Percentiles rank a stretch among this genome's conserved stretches.
Conservation (phyloP, 1,140 invertebrate species). For the Eulimnadia texana region DNA sequence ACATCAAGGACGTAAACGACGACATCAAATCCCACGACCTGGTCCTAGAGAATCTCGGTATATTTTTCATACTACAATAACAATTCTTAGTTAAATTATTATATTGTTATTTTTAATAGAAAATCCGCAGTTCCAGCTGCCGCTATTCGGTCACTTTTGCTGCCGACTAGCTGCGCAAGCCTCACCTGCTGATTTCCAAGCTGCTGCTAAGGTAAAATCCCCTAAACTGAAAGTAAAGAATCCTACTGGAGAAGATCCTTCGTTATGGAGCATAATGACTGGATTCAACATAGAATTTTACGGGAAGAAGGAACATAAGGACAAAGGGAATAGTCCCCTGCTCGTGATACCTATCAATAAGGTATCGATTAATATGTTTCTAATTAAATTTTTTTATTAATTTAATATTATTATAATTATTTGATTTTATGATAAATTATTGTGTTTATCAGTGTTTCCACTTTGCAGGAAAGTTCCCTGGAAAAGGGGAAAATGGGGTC, state of each 20-base stretch:
- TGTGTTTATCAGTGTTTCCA: no score
- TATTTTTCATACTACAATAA: not conserved
- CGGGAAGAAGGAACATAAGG: not conserved
- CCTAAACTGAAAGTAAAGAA: not conserved
- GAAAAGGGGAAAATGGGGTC: no score
- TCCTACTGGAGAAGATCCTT: not conserved
- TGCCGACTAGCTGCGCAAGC: constrained; percentile 52
- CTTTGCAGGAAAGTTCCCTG: no score
- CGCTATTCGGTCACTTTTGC: constrained; percentile 57
- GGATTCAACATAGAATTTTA: constrained; percentile 4
- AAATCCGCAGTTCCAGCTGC: constrained; percentile 39
- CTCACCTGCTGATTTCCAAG: not conserved
- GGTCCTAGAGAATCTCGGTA: constrained; percentile 20
- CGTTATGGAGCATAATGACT: not conserved
- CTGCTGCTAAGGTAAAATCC: not conserved
- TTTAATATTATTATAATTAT: no score
- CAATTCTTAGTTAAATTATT: constrained; percentile 18
- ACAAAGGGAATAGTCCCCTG: not conserved
- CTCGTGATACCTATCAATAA: not conserved
- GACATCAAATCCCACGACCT: constrained; percentile 35
- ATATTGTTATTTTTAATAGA: constrained; percentile 27
- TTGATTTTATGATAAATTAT: no score
- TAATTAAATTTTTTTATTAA: no score
- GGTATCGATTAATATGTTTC: no score
- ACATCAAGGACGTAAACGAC: constrained; percentile 42